Conservation (phyloP, 1,140 invertebrate genomes). For the Penaeus japonicus region DNA sequence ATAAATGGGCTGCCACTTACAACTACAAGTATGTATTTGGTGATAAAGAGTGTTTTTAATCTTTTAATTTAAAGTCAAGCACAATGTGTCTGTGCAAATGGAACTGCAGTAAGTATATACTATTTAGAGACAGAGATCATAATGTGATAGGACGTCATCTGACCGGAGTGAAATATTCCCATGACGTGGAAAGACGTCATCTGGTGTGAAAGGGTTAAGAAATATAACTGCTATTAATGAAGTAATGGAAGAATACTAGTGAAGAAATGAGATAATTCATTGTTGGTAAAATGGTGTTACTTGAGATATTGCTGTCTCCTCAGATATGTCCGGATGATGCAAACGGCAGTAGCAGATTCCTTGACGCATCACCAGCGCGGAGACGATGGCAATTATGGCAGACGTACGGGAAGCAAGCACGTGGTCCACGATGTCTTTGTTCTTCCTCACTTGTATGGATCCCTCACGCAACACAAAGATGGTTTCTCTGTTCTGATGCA, state of each 20-base stretch:
- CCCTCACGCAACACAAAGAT: constrained; percentile 79
- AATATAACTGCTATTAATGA: not conserved
- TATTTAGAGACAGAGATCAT: too few relatives aligned
- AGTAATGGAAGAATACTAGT: not conserved
- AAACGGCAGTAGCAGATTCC: constrained; percentile 85
- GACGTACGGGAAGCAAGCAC: constrained; percentile 63
- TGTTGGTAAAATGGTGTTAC: too few relatives aligned
- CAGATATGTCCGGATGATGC: constrained; percentile 87
- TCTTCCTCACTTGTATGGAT: constrained; percentile 87
- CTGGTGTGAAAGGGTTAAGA: too few relatives aligned
- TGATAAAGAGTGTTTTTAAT: not conserved
- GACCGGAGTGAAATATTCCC: too few relatives aligned
- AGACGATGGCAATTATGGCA: constrained; percentile 75
- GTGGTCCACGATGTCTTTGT: constrained; percentile 73
- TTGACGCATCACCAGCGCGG: constrained; percentile 83
- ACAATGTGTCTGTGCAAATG: not conserved
- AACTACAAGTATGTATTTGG: constrained; percentile 71
- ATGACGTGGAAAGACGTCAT: too few relatives aligned
- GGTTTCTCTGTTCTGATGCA: constrained; percentile 75
- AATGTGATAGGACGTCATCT: too few relatives aligned
- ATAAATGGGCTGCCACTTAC: constrained; percentile 78
- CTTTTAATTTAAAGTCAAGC: not conserved
- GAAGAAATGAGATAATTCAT: constrained; percentile 6
- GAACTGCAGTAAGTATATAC: too few relatives aligned
- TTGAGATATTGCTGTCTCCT: constrained; percentile 3